Evolutionary conservation across 2,113 vertebrate species (phyloP).

Genomic region (Gallinago paraguaiae): DNA sequence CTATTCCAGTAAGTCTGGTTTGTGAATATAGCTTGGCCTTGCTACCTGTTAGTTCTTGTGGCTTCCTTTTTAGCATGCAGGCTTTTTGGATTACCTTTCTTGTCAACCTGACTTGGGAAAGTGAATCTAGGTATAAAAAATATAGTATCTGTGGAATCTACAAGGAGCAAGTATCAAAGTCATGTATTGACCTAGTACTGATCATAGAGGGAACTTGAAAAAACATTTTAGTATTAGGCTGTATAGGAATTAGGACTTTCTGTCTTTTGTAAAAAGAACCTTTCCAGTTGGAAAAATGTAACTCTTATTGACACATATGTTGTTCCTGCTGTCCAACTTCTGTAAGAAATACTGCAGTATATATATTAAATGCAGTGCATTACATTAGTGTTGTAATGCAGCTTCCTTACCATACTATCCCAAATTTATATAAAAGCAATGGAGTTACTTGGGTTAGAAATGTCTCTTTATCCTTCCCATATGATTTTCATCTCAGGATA

Average conservation of each 20-base stretch:
- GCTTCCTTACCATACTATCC: neutral
- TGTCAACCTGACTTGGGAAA: neutral
- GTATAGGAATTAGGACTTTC: neutral
- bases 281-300: neutral
- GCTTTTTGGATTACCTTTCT: neutral
- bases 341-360: neutral
- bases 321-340: neutral
- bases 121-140: neutral
- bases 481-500: neutral
- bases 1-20: neutral
- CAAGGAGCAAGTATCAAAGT: neutral
- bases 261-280: neutral
- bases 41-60: neutral
- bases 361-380: too few relatives aligned
- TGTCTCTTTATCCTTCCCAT: neutral
- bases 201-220: neutral
- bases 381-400: neutral
- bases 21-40: neutral
- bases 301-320: neutral
- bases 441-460: neutral
- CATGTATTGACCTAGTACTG: neutral
- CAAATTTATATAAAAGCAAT: neutral
- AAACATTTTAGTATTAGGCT: neutral
- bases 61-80: neutral
- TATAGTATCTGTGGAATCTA: accelerated